phyloP scores from a whole-genome alignment of 2,888 invertebrate species.

The Galeruca laticollis region DNA sequence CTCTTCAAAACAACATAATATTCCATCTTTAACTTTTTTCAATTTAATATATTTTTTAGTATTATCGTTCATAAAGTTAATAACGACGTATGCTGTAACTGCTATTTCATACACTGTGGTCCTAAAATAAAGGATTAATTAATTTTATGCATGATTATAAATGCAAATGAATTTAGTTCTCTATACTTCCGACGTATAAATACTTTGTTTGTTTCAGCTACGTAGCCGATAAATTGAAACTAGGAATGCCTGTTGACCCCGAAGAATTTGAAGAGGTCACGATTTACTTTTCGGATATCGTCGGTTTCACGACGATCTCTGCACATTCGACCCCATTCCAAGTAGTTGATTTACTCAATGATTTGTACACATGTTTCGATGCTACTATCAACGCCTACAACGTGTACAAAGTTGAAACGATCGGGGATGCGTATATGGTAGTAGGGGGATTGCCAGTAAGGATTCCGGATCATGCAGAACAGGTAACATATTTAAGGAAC shows the following conservation, averaged over 20 bases:
- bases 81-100: no score
- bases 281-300: conserved; percentile 95
- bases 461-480: conserved; percentile 84
- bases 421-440: conserved; percentile 96
- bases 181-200: no score
- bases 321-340: conserved; percentile 93
- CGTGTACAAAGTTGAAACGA: conserved; percentile 95
- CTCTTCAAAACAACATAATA: no score
- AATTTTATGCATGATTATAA: no score
- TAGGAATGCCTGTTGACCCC: conserved; percentile 91
- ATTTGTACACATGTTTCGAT: conserved; percentile 94
- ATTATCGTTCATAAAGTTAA: no score
- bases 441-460: conserved; percentile 88
- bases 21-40: no score
- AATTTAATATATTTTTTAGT: no score
- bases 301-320: conserved; percentile 93
- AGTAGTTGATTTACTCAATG: conserved; percentile 89
- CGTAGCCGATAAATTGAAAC: conserved; percentile 91
- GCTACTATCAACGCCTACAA: conserved; percentile 92
- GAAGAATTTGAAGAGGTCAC: conserved; percentile 94
- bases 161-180: no score
- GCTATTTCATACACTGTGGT: no score
- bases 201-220: no score
- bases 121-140: no score
- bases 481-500: conserved; percentile 60